A percentile compares a stretch with the other conserved stretches of the same genome.
phyloP scores from a whole-genome alignment of 2,113 vertebrate genomes.

The Tragelaphus strepsiceros region DNA sequence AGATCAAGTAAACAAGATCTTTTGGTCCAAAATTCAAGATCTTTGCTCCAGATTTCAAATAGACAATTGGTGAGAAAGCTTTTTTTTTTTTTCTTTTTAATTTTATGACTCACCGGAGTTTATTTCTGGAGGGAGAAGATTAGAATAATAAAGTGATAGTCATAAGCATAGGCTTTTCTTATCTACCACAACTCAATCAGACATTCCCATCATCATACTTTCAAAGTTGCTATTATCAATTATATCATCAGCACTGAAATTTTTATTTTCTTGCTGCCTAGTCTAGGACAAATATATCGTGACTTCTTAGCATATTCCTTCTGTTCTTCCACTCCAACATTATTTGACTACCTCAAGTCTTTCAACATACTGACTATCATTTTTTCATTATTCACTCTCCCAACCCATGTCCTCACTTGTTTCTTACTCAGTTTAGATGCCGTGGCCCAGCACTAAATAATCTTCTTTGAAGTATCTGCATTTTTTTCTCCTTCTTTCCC shows the following conservation, averaged over 20 bases:
- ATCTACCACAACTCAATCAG: background rate
- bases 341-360: background rate
- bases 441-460: background rate
- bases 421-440: background rate
- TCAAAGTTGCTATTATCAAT: background rate
- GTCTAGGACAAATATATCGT: background rate
- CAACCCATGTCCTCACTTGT: background rate
- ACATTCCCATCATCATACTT: background rate
- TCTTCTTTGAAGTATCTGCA: background rate
- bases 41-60: background rate
- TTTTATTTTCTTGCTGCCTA: background rate
- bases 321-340: background rate
- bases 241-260: background rate
- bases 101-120: background rate
- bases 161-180: background rate
- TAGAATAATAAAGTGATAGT: background rate
- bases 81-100: background rate
- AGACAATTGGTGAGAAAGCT: background rate
- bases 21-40: background rate
- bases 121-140: background rate
- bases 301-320: background rate
- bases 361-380: background rate
- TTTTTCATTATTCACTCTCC: background rate
- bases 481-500: background rate
- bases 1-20: background rate